These are phyloP conservation scores for Dendrophyllia cribrosa DNA, from an alignment of 64 coral and sea anemone species.

Conservation along the genomic window DNA sequence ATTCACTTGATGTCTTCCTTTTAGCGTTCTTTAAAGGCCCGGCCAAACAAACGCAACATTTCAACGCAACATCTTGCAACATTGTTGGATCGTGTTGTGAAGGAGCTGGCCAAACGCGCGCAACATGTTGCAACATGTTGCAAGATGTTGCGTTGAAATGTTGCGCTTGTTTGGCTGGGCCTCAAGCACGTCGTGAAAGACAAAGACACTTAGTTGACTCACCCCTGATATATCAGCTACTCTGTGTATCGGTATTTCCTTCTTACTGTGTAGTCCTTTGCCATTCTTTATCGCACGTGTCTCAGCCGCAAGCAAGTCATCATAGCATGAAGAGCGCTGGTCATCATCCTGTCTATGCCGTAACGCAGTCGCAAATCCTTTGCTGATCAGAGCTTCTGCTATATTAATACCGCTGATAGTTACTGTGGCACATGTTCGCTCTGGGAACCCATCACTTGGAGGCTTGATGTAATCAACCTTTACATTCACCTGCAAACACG, in stretches of 20 bases:
- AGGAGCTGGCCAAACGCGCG: too few relatives aligned
- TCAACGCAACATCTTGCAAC: too few relatives aligned
- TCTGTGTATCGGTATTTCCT: conserved; percentile 89
- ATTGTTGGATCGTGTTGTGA: too few relatives aligned
- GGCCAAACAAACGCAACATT: too few relatives aligned
- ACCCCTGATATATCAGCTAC: conserved; percentile 94
- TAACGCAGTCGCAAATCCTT: conserved; percentile 92
- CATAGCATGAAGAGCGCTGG: conserved; percentile 95
- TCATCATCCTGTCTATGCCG: conserved; percentile 98
- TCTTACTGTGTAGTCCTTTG: conserved; percentile 95
- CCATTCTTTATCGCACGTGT: conserved; percentile 92
- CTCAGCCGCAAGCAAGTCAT: conserved; percentile 91
- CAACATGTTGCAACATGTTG: too few relatives aligned
- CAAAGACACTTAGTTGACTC: neutral
- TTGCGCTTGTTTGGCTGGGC: too few relatives aligned
- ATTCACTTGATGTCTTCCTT: too few relatives aligned
- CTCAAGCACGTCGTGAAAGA: neutral
- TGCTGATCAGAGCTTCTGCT: conserved; percentile 93
- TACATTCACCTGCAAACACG: conserved; percentile 76
- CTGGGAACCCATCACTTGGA: conserved; percentile 93
- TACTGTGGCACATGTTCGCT: conserved; percentile 91
- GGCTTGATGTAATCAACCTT: conserved; percentile 95
- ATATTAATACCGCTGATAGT: conserved; percentile 88
- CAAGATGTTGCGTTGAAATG: too few relatives aligned
- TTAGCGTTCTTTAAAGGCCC: too few relatives aligned